A percentile compares a stretch with the other conserved stretches of the same genome.
Evolutionary conservation across 2,113 vertebrate species (phyloP).

Genomic region (Glareola pratincola): DNA sequence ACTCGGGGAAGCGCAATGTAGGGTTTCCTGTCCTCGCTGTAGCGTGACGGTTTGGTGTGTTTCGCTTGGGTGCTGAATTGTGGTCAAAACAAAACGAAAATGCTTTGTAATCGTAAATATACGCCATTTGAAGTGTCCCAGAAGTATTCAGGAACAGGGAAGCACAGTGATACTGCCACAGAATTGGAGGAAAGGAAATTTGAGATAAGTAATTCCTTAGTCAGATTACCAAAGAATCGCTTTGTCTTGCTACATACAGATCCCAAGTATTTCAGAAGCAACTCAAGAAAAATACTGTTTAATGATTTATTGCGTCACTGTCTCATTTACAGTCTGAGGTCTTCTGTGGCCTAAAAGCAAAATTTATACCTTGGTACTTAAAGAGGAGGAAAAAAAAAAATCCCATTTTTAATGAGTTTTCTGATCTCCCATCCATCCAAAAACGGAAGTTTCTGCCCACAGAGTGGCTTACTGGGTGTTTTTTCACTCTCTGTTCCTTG

Average conservation of each 20-base stretch:
- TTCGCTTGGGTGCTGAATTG: background rate
- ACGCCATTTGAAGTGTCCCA: background rate
- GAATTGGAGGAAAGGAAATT: background rate
- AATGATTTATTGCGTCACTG: background rate
- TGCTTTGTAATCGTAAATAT: fast-evolving
- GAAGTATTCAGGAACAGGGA: background rate
- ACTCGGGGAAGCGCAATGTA: fast-evolving
- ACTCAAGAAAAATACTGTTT: background rate
- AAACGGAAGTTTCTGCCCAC: background rate
- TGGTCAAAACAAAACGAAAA: background rate
- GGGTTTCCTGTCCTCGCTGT: background rate
- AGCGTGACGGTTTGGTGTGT: fast-evolving
- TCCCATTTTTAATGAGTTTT: background rate
- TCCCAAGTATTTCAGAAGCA: background rate
- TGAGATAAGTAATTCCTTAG: background rate
- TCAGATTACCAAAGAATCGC: background rate
- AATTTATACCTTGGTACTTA: background rate
- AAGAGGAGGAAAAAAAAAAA: background rate
- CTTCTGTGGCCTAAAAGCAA: background rate
- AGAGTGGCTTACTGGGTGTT: background rate
- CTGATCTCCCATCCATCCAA: background rate
- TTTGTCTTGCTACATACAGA: background rate
- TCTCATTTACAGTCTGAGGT: background rate
- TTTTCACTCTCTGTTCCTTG: background rate
- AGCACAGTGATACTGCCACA: background rate